Base-by-base conservation (phyloP, 2,888 invertebrate genomes). In the Hecatera dysodea region DNA sequence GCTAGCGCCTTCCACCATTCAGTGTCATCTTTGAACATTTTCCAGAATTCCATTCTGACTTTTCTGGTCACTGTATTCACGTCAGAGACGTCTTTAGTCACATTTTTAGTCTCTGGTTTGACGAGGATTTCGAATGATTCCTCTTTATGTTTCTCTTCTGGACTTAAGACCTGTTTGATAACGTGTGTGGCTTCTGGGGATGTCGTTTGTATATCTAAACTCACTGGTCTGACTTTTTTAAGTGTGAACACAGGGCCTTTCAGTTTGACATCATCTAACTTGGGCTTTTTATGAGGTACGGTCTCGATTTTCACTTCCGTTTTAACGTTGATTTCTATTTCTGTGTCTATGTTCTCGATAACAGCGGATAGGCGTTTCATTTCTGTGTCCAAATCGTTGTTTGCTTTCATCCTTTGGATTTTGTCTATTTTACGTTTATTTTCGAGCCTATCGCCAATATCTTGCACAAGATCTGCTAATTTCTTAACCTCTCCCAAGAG, bases 1-100 rank as follows among this genome's bases (percentile, higher is more conserved):
- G 96, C 96, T 27, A 96, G 79, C 0, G 93, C 95, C 65, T 93
- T 95, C 96, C 96, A 96, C 92, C 95, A 94, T 63, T 96, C 96
- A 0, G 95, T 92, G 46, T 96, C 96, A 71, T 96, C 94, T 79
- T 93, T 93, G 78, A 96, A 96, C 83, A 96, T 88, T 66, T 92
- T 93, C 95, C 95, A 95, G 80, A 96, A 95, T 56, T 95, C 91
- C 42, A 88, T 86, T 75, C 89, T 92, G 0, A 90, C 88, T 78
- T 91, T 90, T 70, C 85, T 92, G 1, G 88, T 86, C 33, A 89
- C 81, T 0, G 88, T 89, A 27, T 82, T 87, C 0, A 86, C 85
- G 50, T 89, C 88, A 15, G 75, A 71, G 1, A 84, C 75, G 17
- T 84, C 83, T 8, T 85, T 88, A 0, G 55, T 78, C 7, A 61